Conservation (phyloP, 2,888 invertebrate genomes). For the Dendrolimus pini region DNA sequence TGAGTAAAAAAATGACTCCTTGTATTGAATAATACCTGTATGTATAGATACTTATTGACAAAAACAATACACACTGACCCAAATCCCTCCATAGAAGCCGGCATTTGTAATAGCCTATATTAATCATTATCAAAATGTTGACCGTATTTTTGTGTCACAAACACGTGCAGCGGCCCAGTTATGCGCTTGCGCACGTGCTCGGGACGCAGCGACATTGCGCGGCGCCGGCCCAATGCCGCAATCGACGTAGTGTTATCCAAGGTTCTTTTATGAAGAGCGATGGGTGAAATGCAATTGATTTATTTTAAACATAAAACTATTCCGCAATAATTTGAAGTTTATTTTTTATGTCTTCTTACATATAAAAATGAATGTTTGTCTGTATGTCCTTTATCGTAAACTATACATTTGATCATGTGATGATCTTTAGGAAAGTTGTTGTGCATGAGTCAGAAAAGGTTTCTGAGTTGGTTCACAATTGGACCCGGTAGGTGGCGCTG, state of each 20-base stretch:
- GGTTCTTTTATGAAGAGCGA: slow-evolving; percentile 5
- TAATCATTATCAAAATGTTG: not conserved
- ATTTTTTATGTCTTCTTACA: too few species aligned
- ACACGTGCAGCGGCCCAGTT: slow-evolving; percentile 17
- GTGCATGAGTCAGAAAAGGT: too few species aligned
- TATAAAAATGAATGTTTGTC: too few species aligned
- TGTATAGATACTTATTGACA: not conserved
- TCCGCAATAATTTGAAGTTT: too few species aligned
- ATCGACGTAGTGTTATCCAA: not conserved
- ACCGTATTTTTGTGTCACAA: slow-evolving; percentile 11
- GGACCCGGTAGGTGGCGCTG: too few species aligned
- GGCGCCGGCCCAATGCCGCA: not conserved
- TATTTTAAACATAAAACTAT: too few species aligned
- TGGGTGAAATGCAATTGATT: slow-evolving; percentile 4
- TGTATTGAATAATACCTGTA: too few species aligned
- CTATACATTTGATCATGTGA: too few species aligned
- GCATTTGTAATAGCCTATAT: not conserved
- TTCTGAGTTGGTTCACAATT: too few species aligned
- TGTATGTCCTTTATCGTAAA: too few species aligned
- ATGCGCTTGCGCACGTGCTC: not conserved
- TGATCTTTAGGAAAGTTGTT: too few species aligned
- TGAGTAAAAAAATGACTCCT: too few species aligned
- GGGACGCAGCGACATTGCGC: not conserved
- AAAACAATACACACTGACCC: not conserved
- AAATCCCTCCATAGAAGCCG: not conserved